Evolutionary conservation across 2,113 vertebrate genomes (phyloP), one percentile per base, ranked within the genome.

Genomic region (Pandion haliaetus): DNA sequence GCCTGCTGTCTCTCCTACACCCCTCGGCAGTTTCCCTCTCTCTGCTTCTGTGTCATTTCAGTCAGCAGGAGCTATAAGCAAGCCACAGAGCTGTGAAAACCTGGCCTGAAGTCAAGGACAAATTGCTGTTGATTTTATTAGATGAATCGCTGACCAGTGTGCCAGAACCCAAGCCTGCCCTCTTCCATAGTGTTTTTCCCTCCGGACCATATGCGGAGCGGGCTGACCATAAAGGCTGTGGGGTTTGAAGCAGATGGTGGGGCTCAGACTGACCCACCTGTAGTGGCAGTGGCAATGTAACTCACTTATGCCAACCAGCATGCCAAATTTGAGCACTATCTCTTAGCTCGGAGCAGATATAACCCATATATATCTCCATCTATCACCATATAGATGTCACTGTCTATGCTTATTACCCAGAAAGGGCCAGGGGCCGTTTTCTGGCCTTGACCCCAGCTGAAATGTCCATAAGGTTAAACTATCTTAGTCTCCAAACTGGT

Each of bases 141-240:
- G 31, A 2, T 12, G 34, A 6, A 10, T 3, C n/a, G 78, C 58
- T 18, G 84, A 44, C 11, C 36, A 5, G 12, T 2, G 14, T 40
- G 50, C 67, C 83, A 52, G 81, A 21, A 7, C 12, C 42, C 61
- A 10, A 36, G 80, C 76, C 34, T 45, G 42, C 24, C 31, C 26
- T 29, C 14, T 38, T 34, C 36, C 54, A 0, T 4, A 7, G 31
- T 3, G 17, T 2, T 65, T n/a, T 25, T 21, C 38, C 26, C 18
- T 25, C 82, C 40, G 65, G 36, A 7, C 4, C 25, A 0, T 6
- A 3, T 0, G 2, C 20, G 69, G 9, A 17, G 36, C 7, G 42
- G 12, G 29, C 40, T 95, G 62, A 28, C 34, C 44, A 12, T 10
- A 34, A 26, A 23, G 47, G 12, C 44, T 42, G 38, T 5, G 61